Percentiles rank a stretch among this genome's conserved stretches.
Evolutionary conservation across 2,888 invertebrate genomes (phyloP).

Genomic region (Diadegma fenestrale): DNA sequence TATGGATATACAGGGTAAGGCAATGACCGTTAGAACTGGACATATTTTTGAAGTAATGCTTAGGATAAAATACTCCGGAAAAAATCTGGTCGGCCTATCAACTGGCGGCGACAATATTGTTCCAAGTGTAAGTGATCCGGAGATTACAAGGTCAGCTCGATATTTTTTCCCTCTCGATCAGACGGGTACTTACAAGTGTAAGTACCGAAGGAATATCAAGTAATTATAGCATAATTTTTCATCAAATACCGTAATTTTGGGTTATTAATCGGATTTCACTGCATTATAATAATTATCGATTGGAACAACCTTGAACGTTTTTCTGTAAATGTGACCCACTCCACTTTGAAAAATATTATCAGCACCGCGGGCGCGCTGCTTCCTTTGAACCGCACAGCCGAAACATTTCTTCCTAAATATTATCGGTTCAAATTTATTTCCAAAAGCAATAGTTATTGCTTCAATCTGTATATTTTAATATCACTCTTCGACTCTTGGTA

Average conservation of each 20-base stretch:
- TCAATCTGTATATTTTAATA: slow-evolving; percentile 30
- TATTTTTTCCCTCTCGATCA: not conserved
- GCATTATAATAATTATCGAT: not conserved
- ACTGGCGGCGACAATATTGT: not conserved
- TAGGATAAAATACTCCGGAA: not conserved
- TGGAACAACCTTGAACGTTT: not conserved
- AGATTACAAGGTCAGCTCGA: not conserved
- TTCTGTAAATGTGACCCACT: not conserved
- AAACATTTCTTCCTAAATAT: slow-evolving; percentile 1
- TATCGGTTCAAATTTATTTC: not conserved
- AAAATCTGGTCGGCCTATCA: not conserved
- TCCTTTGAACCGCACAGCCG: not conserved
- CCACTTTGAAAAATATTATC: not conserved
- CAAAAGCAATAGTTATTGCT: slow-evolving; percentile 1
- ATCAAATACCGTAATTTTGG: not conserved
- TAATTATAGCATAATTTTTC: not conserved
- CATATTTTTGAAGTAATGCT: slow-evolving; percentile 5
- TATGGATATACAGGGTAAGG: slow-evolving; percentile 6
- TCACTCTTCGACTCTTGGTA: slow-evolving; percentile 63
- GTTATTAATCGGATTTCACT: not conserved
- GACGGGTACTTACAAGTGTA: not conserved
- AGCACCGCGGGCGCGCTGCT: not conserved
- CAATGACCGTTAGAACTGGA: slow-evolving; percentile 3
- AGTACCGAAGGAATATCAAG: not conserved
- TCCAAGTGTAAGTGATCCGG: not conserved